Base-by-base conservation (phyloP, 35 echinoderm and acorn worm genomes). In the Ophioderma brevispina region DNA sequence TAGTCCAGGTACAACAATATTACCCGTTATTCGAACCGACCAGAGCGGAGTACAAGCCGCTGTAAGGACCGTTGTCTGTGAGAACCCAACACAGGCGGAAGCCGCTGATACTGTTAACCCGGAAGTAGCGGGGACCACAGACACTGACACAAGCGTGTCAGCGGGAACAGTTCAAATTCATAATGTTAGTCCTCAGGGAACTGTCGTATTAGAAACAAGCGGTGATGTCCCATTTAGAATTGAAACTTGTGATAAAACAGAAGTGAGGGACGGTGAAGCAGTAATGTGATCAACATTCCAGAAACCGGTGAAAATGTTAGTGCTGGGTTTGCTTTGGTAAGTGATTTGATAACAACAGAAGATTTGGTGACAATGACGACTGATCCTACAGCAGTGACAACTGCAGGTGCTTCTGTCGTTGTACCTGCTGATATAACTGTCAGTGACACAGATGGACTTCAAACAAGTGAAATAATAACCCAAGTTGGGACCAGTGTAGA, bases 271-370 rank as follows among this genome's bases (percentile, higher is more conserved):
- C 2, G 59, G 59, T 2, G 59, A 70, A 70, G 59, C 59, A 15
- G 59, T 70, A 70, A 70, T 70, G 59, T 70, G 15, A 70, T 70
- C 5, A 70, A 70, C n/a, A 70, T 70, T 70, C 59, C 59, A 70
- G 59, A 70, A 70, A 70, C 59, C 59, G 59, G 59, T 70, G 59
- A 70, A 70, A 70, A 70, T 70, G 59, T 70, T 25, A 15, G 10
- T 8, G 59, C 59, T 25, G 59, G 59, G 23, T 70, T 70, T 70
- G 59, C 59, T 2, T 30, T 70, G 15, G 59, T 70, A 3, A 70
- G 23, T 70, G 23, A 70, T 30, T 25, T 70, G 6, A 70, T 70
- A 25, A 25, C 59, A 25, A 70, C 17, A 15, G 59, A 70, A 70
- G 59, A 70, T 25, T 70, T 70, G 59, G 59, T 70, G 59, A 70